phyloP scores from a whole-genome alignment of 2,113 vertebrate genomes.

The Cisticola juncidis region DNA sequence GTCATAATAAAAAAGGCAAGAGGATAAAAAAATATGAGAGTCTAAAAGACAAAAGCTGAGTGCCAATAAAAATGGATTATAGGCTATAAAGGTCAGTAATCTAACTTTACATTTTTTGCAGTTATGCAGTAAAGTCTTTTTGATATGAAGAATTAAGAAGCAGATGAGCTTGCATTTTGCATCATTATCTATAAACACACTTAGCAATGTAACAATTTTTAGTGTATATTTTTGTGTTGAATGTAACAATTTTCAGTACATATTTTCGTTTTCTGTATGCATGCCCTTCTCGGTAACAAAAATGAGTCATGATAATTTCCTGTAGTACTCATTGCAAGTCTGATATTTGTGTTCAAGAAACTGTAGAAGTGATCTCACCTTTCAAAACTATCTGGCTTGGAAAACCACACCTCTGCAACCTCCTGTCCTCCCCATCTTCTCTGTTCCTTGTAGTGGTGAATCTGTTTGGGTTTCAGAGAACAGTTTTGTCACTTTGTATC shows the following conservation, averaged over 20 bases:
- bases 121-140: neutral
- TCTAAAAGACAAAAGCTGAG: neutral
- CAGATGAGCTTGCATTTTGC: neutral
- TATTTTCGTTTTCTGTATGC: neutral
- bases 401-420: constrained; percentile 50
- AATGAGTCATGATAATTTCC: neutral
- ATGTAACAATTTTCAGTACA: neutral
- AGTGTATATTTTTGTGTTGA: neutral
- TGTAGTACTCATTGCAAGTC: neutral
- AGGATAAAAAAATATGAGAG: neutral
- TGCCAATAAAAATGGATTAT: neutral
- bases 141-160: neutral
- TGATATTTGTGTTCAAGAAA: neutral
- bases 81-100: neutral
- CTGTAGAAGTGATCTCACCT: constrained; percentile 17
- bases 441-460: neutral
- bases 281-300: neutral
- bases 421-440: neutral
- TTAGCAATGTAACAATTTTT: neutral
- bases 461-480: neutral
- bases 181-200: neutral
- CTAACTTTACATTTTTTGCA: neutral
- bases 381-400: constrained; percentile 45
- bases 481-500: neutral
- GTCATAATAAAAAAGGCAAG: neutral